Percentiles rank a stretch among this genome's conserved stretches.
These are phyloP conservation scores for Pinna nobilis DNA, from an alignment of 1,140 invertebrate genomes.

Conservation along the genomic window DNA sequence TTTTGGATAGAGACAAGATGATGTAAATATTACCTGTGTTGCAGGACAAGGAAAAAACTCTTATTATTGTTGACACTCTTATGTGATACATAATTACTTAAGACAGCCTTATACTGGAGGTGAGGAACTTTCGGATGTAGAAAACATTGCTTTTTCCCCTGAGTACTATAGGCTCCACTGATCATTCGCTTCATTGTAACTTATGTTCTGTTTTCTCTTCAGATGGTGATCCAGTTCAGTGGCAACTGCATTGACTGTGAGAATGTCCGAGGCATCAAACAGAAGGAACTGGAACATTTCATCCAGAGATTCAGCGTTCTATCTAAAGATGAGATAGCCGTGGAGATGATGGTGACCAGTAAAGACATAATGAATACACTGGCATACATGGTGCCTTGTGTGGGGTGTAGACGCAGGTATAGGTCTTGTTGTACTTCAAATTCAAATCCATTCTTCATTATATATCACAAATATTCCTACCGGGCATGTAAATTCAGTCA, in stretches of 20 bases:
- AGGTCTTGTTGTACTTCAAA: neutral
- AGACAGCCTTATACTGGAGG: no score
- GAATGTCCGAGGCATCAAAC: slow-evolving; percentile 81
- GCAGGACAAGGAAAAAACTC: no score
- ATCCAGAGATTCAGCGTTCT: slow-evolving; percentile 85
- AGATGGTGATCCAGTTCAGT: slow-evolving; percentile 95
- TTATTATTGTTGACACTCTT: no score
- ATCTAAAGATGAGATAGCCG: slow-evolving; percentile 85
- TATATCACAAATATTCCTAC: no score
- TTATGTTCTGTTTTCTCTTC: slow-evolving; percentile 60
- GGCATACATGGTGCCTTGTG: slow-evolving; percentile 92
- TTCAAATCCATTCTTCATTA: neutral
- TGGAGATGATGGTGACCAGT: slow-evolving; percentile 88
- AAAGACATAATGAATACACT: slow-evolving; percentile 88
- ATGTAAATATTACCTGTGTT: no score
- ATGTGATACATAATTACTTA: no score
- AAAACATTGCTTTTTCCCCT: no score
- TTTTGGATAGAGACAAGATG: no score
- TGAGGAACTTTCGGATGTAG: no score
- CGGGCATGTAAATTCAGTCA: no score
- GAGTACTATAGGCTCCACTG: no score
- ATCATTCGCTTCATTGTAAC: no score
- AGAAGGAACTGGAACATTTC: slow-evolving; percentile 87
- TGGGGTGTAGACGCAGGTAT: slow-evolving; percentile 92
- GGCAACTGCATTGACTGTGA: slow-evolving; percentile 84